Evolutionary conservation across 2,113 vertebrate species (phyloP).

Genomic region (Cranoglanis bouderius): DNA sequence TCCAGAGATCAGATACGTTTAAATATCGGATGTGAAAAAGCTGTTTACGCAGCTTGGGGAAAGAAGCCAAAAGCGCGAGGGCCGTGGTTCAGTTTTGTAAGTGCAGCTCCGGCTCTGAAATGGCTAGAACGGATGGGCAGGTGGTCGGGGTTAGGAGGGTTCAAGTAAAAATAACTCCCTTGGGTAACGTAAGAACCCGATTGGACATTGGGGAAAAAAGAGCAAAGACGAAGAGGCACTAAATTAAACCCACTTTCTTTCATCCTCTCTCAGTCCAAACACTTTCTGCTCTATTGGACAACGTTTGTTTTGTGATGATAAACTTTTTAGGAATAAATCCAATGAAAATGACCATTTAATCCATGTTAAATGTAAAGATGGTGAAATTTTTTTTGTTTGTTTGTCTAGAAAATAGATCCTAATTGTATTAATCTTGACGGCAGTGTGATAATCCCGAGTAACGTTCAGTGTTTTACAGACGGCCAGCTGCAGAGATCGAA

Average conservation of each 20-base stretch:
- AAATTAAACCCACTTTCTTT: conserved; percentile 3
- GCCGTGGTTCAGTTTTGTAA: not conserved
- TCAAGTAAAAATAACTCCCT: conserved; percentile 46
- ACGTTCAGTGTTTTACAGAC: not conserved
- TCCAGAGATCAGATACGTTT: too few species aligned
- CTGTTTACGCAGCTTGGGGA: not conserved
- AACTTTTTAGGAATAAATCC: not conserved
- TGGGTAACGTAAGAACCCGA: conserved; percentile 25
- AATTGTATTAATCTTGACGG: not conserved
- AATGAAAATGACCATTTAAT: not conserved
- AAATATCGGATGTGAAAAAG: too few species aligned
- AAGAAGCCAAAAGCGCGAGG: not conserved
- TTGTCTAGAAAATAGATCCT: not conserved
- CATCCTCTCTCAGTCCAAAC: not conserved
- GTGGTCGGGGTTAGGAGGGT: conserved; percentile 35
- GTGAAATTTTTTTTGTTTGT: not conserved
- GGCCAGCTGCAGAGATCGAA: not conserved
- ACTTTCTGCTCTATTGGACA: not conserved
- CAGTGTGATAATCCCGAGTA: conserved; percentile 1
- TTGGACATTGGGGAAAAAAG: not conserved
- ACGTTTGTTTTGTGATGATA: not conserved
- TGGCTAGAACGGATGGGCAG: conserved; percentile 31
- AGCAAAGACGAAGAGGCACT: not conserved
- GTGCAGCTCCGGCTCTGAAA: conserved; percentile 5
- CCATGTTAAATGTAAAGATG: not conserved